These are phyloP conservation scores for Coecobrya sp. DNA, from an alignment of 2,888 invertebrate species.

Conservation along the genomic window DNA sequence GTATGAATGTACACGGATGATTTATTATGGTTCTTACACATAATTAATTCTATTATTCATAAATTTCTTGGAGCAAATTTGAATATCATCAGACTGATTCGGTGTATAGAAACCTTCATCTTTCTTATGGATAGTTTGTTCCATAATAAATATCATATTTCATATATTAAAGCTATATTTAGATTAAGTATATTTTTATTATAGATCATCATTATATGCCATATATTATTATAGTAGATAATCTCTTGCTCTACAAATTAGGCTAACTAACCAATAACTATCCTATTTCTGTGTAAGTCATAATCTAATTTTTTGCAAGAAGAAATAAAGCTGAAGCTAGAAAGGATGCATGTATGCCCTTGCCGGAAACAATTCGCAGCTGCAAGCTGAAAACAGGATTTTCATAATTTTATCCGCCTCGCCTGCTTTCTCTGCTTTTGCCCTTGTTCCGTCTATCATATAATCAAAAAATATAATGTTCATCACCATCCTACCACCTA, in stretches of 20 bases:
- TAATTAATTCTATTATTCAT: slow-evolving; percentile 45
- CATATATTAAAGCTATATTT: background rate
- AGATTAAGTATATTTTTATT: background rate
- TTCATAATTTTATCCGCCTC: slow-evolving; percentile 10
- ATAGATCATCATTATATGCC: background rate
- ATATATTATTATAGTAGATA: background rate
- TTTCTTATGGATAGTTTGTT: background rate
- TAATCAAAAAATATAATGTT: background rate
- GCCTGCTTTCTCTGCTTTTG: slow-evolving; percentile 3
- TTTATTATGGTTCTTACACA: background rate
- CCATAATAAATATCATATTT: background rate
- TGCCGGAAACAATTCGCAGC: slow-evolving; percentile 20
- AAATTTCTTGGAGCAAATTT: slow-evolving; percentile 54
- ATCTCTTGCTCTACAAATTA: background rate
- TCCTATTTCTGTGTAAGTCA: background rate
- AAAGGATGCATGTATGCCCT: background rate
- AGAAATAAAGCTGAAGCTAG: background rate
- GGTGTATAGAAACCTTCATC: slow-evolving; percentile 59
- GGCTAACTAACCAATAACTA: slow-evolving; percentile 2
- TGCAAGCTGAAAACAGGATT: background rate
- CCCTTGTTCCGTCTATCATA: background rate
- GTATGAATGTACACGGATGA: no score
- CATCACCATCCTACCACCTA: background rate
- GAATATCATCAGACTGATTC: slow-evolving; percentile 64
- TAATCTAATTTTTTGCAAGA: slow-evolving; percentile 15